A percentile compares a stretch with the other conserved stretches of the same genome.
Evolutionary conservation across 35 echinoderm and acorn worm genomes (phyloP).

Genomic region (Hemicentrotus pulcherrimus): DNA sequence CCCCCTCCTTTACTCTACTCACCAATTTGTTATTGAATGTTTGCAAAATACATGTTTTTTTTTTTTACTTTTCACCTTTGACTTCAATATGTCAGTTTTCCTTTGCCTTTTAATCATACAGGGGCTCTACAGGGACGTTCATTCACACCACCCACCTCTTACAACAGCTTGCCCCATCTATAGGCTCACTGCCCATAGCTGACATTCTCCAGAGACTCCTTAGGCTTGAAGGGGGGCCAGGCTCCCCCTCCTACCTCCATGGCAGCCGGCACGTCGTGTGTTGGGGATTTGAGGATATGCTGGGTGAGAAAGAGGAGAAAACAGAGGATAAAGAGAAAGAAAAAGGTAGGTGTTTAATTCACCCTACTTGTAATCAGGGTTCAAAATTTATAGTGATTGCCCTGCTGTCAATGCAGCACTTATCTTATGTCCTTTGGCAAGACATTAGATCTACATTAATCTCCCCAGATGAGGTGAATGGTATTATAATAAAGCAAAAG

Average conservation of each 20-base stretch:
- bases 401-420: too few species aligned
- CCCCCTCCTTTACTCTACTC: too few species aligned
- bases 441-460: too few species aligned
- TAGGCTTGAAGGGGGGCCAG: slow-evolving; percentile 75
- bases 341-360: slow-evolving; percentile 53
- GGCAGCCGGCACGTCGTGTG: slow-evolving; percentile 80
- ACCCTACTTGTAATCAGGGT: too few species aligned
- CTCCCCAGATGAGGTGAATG: too few species aligned
- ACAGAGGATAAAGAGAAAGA: slow-evolving; percentile 77
- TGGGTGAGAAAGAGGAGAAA: slow-evolving; percentile 56
- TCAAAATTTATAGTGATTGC: background rate
- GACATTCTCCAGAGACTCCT: slow-evolving; percentile 75
- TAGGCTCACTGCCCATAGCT: slow-evolving; percentile 63
- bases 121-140: slow-evolving; percentile 72
- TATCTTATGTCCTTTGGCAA: too few species aligned
- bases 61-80: background rate
- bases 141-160: slow-evolving; percentile 79
- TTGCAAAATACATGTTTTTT: too few species aligned
- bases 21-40: too few species aligned
- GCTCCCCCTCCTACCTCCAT: slow-evolving; percentile 67
- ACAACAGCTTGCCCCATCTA: slow-evolving; percentile 44
- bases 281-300: slow-evolving; percentile 89
- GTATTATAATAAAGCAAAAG: too few species aligned
- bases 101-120: background rate
- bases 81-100: background rate